phyloP scores from a whole-genome alignment of 2,888 invertebrate species.

The Ptychoptera albimana region DNA sequence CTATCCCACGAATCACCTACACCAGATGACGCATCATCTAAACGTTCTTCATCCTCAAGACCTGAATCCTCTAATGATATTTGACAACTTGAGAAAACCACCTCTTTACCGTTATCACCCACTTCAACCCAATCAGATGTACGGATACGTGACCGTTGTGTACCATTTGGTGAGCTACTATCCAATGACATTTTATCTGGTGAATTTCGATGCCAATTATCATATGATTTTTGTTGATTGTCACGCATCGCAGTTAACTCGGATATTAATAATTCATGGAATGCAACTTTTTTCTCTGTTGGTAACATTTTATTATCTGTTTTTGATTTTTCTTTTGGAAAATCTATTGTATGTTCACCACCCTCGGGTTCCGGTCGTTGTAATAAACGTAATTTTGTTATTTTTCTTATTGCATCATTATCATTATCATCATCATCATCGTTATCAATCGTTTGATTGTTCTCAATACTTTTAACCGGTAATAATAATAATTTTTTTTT shows the following conservation, averaged over 20 bases:
- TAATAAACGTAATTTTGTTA: constrained; percentile 4
- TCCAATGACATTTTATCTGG: background rate
- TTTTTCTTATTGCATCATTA: too few species aligned
- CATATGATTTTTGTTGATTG: constrained; percentile 3
- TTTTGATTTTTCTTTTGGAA: constrained; percentile 3
- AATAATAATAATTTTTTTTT: background rate
- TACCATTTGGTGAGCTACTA: constrained; percentile 29
- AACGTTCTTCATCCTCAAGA: constrained; percentile 30
- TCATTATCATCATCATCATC: too few species aligned
- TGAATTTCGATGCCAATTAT: background rate
- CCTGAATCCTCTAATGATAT: constrained; percentile 38
- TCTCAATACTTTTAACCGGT: constrained; percentile 5
- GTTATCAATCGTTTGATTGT: too few species aligned
- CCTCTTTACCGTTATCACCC: constrained; percentile 36
- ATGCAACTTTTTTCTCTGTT: constrained; percentile 26
- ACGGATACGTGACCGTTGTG: constrained; percentile 27
- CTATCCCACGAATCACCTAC: constrained; percentile 33
- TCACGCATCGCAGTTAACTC: constrained; percentile 50
- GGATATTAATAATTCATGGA: constrained; percentile 52
- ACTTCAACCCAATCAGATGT: constrained; percentile 41
- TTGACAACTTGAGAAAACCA: constrained; percentile 38
- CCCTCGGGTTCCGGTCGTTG: constrained; percentile 12
- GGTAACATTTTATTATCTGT: constrained; percentile 11
- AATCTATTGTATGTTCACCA: constrained; percentile 7
- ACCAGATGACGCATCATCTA: constrained; percentile 27